phyloP scores from a whole-genome alignment of 2,888 invertebrate genomes.

The Spilosoma lubricipeda region DNA sequence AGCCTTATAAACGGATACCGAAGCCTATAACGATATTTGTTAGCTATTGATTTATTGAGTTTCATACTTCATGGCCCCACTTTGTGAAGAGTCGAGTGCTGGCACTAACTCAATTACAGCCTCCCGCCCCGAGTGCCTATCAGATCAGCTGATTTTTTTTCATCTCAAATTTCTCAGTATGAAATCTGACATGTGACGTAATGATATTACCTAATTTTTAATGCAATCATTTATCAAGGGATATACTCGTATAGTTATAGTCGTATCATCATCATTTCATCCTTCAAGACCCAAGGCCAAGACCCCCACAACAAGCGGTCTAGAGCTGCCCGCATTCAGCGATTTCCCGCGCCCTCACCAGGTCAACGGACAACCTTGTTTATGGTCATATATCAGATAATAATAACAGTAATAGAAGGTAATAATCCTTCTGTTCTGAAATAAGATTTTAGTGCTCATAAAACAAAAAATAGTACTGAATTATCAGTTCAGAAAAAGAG shows the following conservation, averaged over 20 bases:
- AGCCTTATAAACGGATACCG: background rate
- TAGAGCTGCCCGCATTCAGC: too few species aligned
- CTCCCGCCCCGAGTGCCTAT: conserved; percentile 71
- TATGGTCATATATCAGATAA: background rate
- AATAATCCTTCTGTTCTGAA: background rate
- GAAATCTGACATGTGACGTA: conserved; percentile 54
- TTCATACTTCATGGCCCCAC: conserved; percentile 55
- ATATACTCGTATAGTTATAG: background rate
- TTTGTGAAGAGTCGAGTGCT: conserved; percentile 63
- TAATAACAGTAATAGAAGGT: background rate
- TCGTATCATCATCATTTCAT: too few species aligned
- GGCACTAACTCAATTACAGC: conserved; percentile 80
- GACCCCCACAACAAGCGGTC: too few species aligned
- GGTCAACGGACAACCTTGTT: too few species aligned
- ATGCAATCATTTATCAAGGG: background rate
- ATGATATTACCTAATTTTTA: background rate
- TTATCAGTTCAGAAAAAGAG: too few species aligned
- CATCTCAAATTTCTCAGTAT: conserved; percentile 48
- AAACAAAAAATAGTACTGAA: background rate
- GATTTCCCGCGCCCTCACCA: background rate
- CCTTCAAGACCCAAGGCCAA: too few species aligned
- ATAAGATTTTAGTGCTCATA: background rate
- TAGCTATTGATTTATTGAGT: background rate
- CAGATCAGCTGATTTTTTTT: conserved; percentile 71
- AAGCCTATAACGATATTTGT: background rate